Conservation (phyloP, 2,113 vertebrate genomes). For the Stigmatopora nigra region DNA sequence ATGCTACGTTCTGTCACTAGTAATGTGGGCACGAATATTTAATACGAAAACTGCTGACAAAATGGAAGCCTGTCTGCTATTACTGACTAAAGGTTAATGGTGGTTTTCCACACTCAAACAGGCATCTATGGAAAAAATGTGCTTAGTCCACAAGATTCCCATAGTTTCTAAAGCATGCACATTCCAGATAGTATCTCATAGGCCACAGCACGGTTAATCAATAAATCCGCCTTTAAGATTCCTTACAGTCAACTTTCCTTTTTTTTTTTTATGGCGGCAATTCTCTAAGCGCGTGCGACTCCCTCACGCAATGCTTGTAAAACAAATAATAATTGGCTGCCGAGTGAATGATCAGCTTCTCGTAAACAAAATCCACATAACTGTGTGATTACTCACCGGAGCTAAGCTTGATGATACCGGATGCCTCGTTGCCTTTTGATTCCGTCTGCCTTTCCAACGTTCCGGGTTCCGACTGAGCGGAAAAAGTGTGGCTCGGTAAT, state of each 20-base stretch:
- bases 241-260: slow-evolving; percentile 1
- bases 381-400: slow-evolving; percentile 49
- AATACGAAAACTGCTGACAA: neutral
- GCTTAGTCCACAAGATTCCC: slow-evolving; percentile 49
- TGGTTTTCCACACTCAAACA: slow-evolving; percentile 44
- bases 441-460: slow-evolving; percentile 53
- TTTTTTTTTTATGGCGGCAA: slow-evolving; percentile 1
- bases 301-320: neutral
- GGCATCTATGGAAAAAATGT: slow-evolving; percentile 34
- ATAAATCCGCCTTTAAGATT: slow-evolving; percentile 33
- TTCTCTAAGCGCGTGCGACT: neutral
- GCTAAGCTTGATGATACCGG: slow-evolving; percentile 45
- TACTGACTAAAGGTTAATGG: slow-evolving; percentile 45
- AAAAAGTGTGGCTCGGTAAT: slow-evolving; percentile 49
- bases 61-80: slow-evolving; percentile 4
- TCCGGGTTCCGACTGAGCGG: slow-evolving; percentile 57
- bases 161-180: slow-evolving; percentile 52
- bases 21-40: neutral
- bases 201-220: slow-evolving; percentile 52
- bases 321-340: slow-evolving; percentile 7
- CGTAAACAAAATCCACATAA: slow-evolving; percentile 26
- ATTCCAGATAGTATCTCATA: slow-evolving; percentile 51
- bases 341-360: slow-evolving; percentile 8
- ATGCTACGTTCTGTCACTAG: neutral
- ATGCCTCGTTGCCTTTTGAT: slow-evolving; percentile 41